Conservation (phyloP, 2,888 invertebrate species). For the Hypomecis punctinalis region DNA sequence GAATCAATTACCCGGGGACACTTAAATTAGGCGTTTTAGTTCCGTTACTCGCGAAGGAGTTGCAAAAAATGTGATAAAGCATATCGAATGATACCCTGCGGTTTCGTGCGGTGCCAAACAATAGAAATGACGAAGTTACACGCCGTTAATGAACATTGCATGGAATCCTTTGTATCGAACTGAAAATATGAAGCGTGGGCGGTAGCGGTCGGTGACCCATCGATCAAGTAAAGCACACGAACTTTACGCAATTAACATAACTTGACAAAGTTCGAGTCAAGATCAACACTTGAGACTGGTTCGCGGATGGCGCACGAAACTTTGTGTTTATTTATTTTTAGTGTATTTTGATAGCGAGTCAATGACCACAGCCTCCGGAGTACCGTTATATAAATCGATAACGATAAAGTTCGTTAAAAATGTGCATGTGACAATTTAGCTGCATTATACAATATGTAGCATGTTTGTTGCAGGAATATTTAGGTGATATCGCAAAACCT, state of each 20-base stretch:
- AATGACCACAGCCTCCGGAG: constrained; percentile 52
- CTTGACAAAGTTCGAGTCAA: constrained; percentile 69
- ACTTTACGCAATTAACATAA: constrained; percentile 81
- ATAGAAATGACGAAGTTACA: constrained; percentile 51
- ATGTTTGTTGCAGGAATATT: neutral
- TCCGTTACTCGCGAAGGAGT: constrained; percentile 56
- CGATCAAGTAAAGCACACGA: constrained; percentile 73
- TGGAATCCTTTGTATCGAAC: constrained; percentile 51
- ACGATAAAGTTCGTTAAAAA: constrained; percentile 12
- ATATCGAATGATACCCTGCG: constrained; percentile 44
- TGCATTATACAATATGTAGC: neutral
- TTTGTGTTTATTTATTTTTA: constrained; percentile 61
- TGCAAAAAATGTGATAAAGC: constrained; percentile 58
- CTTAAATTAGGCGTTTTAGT: constrained; percentile 56
- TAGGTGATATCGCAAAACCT: neutral
- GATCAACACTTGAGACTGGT: constrained; percentile 75
- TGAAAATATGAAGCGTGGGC: constrained; percentile 65
- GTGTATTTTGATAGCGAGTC: constrained; percentile 55
- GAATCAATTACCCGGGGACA: constrained; percentile 68
- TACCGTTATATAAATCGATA: constrained; percentile 37
- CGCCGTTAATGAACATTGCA: constrained; percentile 55
- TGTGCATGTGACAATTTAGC: constrained; percentile 8
- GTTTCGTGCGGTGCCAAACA: constrained; percentile 38
- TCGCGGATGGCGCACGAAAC: constrained; percentile 52
- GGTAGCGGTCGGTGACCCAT: constrained; percentile 74